Evolutionary conservation across 30 jellyfish, hydroid and myxozoan species (phyloP).

Genomic region (Aurelia aurita): DNA sequence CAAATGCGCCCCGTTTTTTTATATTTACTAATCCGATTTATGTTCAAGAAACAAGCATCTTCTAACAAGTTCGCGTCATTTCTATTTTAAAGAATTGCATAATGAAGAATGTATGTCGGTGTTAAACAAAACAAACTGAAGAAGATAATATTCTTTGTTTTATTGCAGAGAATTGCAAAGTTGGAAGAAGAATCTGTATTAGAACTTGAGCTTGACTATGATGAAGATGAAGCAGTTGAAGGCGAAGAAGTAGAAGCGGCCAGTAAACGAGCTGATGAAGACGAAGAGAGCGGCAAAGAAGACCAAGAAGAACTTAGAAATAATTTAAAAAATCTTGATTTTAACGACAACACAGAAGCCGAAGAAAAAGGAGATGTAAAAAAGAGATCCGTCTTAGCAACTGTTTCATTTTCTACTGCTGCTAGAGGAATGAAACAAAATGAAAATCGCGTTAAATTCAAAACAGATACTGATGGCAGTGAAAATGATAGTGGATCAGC

Average conservation of each 20-base stretch:
- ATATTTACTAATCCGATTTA: no score
- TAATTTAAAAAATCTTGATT: constrained; percentile 85
- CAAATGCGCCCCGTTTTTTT: no score
- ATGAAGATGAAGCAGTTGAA: constrained; percentile 59
- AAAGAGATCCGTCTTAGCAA: constrained; percentile 75
- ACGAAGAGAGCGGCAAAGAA: constrained; percentile 74
- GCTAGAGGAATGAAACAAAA: constrained; percentile 70
- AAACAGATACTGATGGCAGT: constrained; percentile 67
- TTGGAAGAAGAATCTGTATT: constrained; percentile 71
- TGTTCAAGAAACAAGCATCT: no score
- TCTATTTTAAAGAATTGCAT: no score
- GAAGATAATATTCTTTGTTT: neutral
- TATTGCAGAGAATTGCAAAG: constrained; percentile 54
- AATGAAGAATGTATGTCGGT: no score
- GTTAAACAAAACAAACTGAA: no score
- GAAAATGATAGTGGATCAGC: constrained; percentile 67
- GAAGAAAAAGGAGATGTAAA: constrained; percentile 55
- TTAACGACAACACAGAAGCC: constrained; percentile 53
- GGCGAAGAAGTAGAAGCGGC: constrained; percentile 35
- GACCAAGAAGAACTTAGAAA: constrained; percentile 92
- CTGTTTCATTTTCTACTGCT: constrained; percentile 87
- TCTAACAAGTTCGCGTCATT: no score
- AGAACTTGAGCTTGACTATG: constrained; percentile 80
- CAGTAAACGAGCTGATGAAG: constrained; percentile 38
- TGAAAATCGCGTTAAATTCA: constrained; percentile 73